A percentile compares a stretch with the other conserved stretches of the same genome.
Conservation (phyloP, 2,888 invertebrate genomes). For the Drosophila cracens region DNA sequence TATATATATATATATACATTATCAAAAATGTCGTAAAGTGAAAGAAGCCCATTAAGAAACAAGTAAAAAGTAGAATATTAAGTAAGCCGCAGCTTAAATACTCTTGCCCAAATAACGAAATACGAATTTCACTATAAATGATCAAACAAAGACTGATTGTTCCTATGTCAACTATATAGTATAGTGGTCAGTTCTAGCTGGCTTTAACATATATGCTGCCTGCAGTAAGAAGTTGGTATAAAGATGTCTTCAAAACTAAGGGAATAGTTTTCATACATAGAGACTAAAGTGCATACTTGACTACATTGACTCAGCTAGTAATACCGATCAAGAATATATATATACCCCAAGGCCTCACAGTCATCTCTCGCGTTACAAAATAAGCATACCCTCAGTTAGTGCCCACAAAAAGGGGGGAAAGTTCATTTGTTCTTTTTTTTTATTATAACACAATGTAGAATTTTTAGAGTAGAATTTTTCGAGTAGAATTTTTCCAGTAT, state of each 20-base stretch:
- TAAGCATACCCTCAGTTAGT: neutral
- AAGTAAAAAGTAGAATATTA: neutral
- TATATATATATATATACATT: neutral
- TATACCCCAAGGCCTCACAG: neutral
- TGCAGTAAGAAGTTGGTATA: rapidly evolving
- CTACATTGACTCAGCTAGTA: too few relatives aligned
- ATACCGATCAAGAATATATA: neutral
- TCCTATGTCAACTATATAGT: neutral
- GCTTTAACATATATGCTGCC: rapidly evolving
- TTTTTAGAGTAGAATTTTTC: conserved; percentile 1
- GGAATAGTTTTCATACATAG: rapidly evolving
- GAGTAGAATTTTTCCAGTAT: neutral
- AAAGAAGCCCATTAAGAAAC: conserved; percentile 39
- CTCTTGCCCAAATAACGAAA: rapidly evolving
- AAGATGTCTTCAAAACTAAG: rapidly evolving
- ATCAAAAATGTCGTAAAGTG: conserved; percentile 39
- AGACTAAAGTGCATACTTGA: rapidly evolving
- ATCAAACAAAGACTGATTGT: neutral
- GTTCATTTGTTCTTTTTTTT: conserved; percentile 15
- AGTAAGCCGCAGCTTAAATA: neutral
- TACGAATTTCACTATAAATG: neutral
- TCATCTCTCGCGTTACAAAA: neutral
- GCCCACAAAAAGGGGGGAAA: neutral
- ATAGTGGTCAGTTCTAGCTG: rapidly evolving
- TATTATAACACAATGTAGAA: conserved; percentile 6